These are phyloP conservation scores for Aspidiotus destructor DNA, from an alignment of 2,888 invertebrate species.

Conservation along the genomic window DNA sequence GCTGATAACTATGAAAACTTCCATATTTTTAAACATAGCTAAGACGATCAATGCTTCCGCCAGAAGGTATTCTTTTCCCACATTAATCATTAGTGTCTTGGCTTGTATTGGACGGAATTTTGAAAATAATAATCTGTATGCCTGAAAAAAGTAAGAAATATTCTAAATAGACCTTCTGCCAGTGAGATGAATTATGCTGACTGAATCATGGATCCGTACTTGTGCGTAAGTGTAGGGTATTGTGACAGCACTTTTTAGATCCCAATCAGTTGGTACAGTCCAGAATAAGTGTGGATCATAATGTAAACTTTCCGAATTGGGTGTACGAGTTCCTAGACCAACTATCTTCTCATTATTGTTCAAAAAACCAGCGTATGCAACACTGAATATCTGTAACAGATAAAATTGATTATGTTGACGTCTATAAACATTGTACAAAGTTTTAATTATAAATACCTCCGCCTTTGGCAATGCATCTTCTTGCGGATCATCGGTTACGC, in stretches of 20 bases:
- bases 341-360: constrained; percentile 12
- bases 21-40: constrained; percentile 10
- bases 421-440: no score
- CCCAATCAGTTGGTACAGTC: constrained; percentile 19
- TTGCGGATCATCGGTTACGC: no score
- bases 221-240: constrained; percentile 14
- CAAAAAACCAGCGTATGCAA: constrained; percentile 3
- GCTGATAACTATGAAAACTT: constrained; percentile 24
- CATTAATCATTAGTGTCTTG: background rate
- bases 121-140: constrained; percentile 23
- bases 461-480: no score
- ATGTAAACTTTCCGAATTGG: no score
- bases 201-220: background rate
- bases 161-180: background rate
- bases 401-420: background rate
- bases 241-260: constrained; percentile 15
- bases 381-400: background rate
- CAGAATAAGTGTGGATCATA: constrained; percentile 14
- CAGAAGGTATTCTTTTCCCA: constrained; percentile 17
- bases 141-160: constrained; percentile 19
- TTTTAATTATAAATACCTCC: no score
- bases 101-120: background rate
- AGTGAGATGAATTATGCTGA: background rate
- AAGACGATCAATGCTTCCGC: constrained; percentile 27
- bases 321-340: constrained; percentile 9